phyloP scores from a whole-genome alignment of 2,888 invertebrate species.

The Drosophila formosana region DNA sequence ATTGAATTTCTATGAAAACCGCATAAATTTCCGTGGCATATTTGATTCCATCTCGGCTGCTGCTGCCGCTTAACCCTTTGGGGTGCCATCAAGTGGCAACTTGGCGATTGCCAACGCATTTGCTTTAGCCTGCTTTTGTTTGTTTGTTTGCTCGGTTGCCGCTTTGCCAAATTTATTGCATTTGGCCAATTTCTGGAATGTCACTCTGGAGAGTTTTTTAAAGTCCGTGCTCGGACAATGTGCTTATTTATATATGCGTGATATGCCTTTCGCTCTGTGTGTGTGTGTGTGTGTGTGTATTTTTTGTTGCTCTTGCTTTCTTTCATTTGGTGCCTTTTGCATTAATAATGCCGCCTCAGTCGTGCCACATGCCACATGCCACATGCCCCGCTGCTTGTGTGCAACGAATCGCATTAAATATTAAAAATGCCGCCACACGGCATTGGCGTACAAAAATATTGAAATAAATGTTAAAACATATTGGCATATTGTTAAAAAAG shows the following conservation, averaged over 20 bases:
- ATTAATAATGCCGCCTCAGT: constrained; percentile 71
- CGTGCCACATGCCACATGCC: constrained; percentile 22
- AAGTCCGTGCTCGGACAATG: constrained; percentile 43
- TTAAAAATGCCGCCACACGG: constrained; percentile 76
- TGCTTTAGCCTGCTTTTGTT: background rate
- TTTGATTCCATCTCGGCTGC: constrained; percentile 40
- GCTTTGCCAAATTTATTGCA: constrained; percentile 80
- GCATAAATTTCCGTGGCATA: constrained; percentile 72
- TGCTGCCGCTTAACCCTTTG: constrained; percentile 42
- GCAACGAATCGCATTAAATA: constrained; percentile 72
- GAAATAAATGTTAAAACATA: constrained; percentile 80
- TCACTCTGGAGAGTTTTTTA: constrained; percentile 84
- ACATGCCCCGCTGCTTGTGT: constrained; percentile 44
- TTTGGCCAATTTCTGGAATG: constrained; percentile 83
- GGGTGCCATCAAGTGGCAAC: constrained; percentile 62
- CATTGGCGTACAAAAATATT: constrained; percentile 64
- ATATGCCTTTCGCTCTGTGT: background rate
- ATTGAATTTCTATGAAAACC: constrained; percentile 75
- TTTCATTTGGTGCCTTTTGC: constrained; percentile 53
- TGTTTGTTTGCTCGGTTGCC: background rate
- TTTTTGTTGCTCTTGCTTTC: constrained; percentile 32
- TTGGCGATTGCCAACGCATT: constrained; percentile 10
- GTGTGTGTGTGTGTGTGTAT: background rate
- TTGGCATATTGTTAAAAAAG: constrained; percentile 75
- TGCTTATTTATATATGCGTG: constrained; percentile 1